Percentiles rank a stretch among this genome's conserved stretches.
Evolutionary conservation across 2,113 vertebrate genomes (phyloP).

Genomic region (Tragelaphus scriptus): DNA sequence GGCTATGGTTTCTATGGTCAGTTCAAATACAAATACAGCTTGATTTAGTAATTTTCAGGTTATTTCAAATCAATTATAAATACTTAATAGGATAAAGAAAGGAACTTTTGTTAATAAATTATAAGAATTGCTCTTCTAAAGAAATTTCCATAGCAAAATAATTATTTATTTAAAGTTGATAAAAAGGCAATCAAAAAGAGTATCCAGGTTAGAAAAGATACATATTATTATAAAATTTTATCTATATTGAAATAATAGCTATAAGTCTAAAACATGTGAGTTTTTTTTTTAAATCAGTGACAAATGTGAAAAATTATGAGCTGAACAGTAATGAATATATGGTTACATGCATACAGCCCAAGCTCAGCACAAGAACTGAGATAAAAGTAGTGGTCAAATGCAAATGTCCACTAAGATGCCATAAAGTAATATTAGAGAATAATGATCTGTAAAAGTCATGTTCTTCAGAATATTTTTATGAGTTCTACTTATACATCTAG

Average conservation of each 20-base stretch:
- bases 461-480: neutral
- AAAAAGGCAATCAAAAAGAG: neutral
- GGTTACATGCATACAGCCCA: neutral
- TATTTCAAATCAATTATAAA: neutral
- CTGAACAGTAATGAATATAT: neutral
- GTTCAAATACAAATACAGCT: neutral
- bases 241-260: neutral
- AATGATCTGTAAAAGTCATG: conserved; percentile 28
- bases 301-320: neutral
- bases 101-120: neutral
- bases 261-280: neutral
- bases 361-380: neutral
- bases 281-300: neutral
- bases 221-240: neutral
- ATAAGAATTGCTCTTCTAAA: neutral
- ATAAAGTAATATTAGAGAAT: conserved; percentile 20
- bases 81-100: neutral
- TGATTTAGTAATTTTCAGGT: neutral
- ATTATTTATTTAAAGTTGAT: neutral
- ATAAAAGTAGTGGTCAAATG: neutral
- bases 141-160: neutral
- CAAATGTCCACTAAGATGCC: neutral
- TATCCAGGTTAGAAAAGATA: neutral
- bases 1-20: neutral
- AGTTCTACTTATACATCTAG: neutral